These are phyloP conservation scores for Jaculus jaculus DNA, from an alignment of 2,113 vertebrate species.

Conservation along the genomic window DNA sequence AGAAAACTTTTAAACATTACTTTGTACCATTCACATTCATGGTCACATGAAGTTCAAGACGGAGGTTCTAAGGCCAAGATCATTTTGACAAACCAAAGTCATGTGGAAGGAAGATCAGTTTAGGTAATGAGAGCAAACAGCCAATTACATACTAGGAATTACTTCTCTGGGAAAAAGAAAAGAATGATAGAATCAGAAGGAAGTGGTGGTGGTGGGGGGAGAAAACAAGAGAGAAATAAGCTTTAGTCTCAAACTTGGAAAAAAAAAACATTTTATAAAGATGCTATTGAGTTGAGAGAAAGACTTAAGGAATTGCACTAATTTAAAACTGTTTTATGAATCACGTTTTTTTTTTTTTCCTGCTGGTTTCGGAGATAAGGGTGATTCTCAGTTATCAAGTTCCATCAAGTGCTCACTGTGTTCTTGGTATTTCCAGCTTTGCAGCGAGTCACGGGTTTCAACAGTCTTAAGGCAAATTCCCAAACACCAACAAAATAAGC, in stretches of 20 bases:
- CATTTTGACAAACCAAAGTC: background rate
- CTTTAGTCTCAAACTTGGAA: background rate
- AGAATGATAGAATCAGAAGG: conserved; percentile 30
- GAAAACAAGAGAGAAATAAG: background rate
- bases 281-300: conserved; percentile 60
- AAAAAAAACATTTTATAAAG: background rate
- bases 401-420: conserved; percentile 18
- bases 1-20: background rate
- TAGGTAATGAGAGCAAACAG: background rate
- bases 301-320: conserved; percentile 17
- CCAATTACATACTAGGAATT: background rate
- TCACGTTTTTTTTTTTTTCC: background rate
- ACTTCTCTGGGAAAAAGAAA: conserved; percentile 65
- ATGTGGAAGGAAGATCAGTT: background rate
- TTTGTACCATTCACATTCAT: background rate
- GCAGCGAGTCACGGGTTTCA: background rate
- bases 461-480: background rate
- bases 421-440: conserved; percentile 5
- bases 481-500: background rate
- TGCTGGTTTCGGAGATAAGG: background rate
- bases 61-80: background rate
- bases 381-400: conserved; percentile 44
- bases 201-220: background rate
- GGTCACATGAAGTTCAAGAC: background rate
- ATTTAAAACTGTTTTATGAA: background rate